A percentile compares a stretch with the other conserved stretches of the same genome.
Conservation (phyloP, 2,888 invertebrate species). For the Netelia inedita region DNA sequence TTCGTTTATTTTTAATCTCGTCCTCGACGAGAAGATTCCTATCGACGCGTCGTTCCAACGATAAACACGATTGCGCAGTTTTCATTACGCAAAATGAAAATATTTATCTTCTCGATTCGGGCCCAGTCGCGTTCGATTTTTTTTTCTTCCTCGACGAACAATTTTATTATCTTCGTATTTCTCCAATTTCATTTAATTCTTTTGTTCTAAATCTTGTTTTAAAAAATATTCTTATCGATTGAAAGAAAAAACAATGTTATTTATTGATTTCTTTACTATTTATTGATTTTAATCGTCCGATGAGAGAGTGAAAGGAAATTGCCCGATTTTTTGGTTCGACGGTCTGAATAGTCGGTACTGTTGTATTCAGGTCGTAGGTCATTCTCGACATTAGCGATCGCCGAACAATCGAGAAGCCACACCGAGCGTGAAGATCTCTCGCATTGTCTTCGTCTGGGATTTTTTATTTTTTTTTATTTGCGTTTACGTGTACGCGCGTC, state of each 20-base stretch:
- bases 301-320: conserved; percentile 28
- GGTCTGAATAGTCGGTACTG: not conserved
- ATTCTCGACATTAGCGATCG: conserved; percentile 54
- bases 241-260: no score
- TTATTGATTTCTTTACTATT: not conserved
- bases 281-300: not conserved
- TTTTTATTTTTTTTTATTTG: conserved; percentile 1
- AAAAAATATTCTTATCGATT: no score
- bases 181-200: not conserved
- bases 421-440: conserved; percentile 59
- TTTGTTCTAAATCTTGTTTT: not conserved
- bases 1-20: not conserved
- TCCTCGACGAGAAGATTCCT: not conserved
- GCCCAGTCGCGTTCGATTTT: not conserved
- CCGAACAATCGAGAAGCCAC: conserved; percentile 45
- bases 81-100: conserved; percentile 41
- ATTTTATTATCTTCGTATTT: no score
- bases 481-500: no score
- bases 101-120: conserved; percentile 20
- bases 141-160: not conserved
- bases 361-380: conserved; percentile 55
- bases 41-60: not conserved
- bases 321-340: not conserved
- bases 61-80: conserved; percentile 15
- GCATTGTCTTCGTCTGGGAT: conserved; percentile 57